phyloP scores from a whole-genome alignment of 1,140 invertebrate genomes.

The Drosophila triauraria region DNA sequence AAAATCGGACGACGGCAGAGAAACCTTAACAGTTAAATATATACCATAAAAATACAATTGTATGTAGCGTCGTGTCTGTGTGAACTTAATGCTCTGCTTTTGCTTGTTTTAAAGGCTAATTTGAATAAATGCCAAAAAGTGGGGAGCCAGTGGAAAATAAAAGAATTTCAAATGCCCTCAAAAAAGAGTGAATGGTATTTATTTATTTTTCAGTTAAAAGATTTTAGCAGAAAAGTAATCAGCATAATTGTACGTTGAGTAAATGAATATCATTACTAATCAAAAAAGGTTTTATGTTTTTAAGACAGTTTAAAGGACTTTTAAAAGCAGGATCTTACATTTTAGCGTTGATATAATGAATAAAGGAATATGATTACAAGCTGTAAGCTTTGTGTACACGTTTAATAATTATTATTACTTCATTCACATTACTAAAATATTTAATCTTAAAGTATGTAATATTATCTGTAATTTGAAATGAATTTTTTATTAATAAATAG shows the following conservation, averaged over 20 bases:
- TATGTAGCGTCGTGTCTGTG: slow-evolving; percentile 15
- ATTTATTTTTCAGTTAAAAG: neutral
- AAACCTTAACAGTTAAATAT: slow-evolving; percentile 62
- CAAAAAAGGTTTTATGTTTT: too few species aligned
- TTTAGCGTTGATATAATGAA: too few species aligned
- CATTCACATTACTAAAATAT: too few species aligned
- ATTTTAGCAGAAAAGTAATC: neutral
- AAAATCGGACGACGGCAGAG: slow-evolving; percentile 14
- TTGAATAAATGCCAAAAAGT: slow-evolving; percentile 59
- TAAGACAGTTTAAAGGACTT: too few species aligned
- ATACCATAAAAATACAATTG: slow-evolving; percentile 43
- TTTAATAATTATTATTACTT: too few species aligned
- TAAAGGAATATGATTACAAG: too few species aligned
- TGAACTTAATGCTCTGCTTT: slow-evolving; percentile 53
- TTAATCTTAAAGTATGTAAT: neutral
- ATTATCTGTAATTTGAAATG: neutral
- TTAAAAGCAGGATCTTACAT: too few species aligned
- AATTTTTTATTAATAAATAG: neutral
- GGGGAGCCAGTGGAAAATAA: neutral
- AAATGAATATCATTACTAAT: too few species aligned
- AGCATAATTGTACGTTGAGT: neutral
- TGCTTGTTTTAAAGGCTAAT: slow-evolving; percentile 57
- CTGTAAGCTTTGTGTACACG: too few species aligned
- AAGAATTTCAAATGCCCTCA: slow-evolving; percentile 9
- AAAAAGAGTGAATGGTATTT: neutral